These are phyloP conservation scores for Progne subis DNA, from an alignment of 2,113 vertebrate species.

Conservation along the genomic window DNA sequence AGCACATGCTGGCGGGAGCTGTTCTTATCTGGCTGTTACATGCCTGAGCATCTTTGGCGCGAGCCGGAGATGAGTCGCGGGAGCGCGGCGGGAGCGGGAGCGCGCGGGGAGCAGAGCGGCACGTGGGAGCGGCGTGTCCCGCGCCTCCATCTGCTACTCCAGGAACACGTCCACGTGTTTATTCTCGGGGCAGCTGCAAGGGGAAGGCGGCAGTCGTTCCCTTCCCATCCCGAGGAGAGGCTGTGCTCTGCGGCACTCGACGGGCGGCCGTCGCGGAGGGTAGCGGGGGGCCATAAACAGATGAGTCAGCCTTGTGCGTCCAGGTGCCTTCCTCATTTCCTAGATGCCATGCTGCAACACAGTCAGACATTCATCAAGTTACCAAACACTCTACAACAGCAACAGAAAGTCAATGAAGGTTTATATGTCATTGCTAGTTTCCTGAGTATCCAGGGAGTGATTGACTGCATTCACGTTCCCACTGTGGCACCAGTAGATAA, in stretches of 20 bases:
- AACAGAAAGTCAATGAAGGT: conserved; percentile 60
- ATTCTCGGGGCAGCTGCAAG: background rate
- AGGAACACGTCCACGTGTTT: background rate
- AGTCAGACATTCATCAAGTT: conserved; percentile 39
- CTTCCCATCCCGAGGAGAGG: background rate
- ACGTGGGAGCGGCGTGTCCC: fast-evolving
- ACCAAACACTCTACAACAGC: conserved; percentile 52
- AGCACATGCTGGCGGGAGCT: background rate
- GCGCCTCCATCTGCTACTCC: fast-evolving
- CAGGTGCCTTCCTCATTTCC: conserved; percentile 25
- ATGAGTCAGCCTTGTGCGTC: conserved; percentile 52
- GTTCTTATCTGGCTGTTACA: background rate
- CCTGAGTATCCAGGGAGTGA: conserved; percentile 54
- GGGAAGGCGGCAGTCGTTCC: background rate
- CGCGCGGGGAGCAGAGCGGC: background rate
- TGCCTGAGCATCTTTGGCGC: background rate
- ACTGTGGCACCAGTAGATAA: conserved; percentile 61
- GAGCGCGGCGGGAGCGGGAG: background rate
- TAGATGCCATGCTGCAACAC: conserved; percentile 12
- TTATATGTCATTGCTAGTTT: conserved; percentile 48
- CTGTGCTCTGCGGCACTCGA: background rate
- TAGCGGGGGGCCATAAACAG: background rate
- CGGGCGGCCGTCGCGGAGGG: background rate
- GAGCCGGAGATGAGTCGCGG: background rate
- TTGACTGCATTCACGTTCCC: conserved; percentile 46